These are phyloP conservation scores for Sciaenops ocellatus DNA, from an alignment of 2,797 vertebrate genomes.

Conservation along the genomic window DNA sequence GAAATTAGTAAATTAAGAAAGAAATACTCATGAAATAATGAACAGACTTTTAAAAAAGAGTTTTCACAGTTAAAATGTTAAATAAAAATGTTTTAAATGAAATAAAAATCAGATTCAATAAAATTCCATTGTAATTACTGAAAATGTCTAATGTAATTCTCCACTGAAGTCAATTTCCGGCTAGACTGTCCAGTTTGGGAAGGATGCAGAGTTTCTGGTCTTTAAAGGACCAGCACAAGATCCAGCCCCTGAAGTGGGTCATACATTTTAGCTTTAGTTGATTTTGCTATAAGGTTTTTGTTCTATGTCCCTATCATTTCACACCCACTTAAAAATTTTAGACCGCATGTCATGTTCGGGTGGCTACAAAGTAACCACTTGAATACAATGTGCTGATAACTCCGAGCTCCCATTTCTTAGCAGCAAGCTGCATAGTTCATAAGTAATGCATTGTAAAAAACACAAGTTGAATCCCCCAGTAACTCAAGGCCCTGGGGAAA, in stretches of 20 bases:
- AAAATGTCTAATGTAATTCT: background rate
- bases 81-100: too few relatives aligned
- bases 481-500: slow-evolving; percentile 55
- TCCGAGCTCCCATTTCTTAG: slow-evolving; percentile 37
- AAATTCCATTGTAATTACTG: too few relatives aligned
- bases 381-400: slow-evolving; percentile 49
- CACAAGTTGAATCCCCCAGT: slow-evolving; percentile 53
- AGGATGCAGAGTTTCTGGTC: background rate
- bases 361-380: slow-evolving; percentile 44
- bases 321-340: too few relatives aligned
- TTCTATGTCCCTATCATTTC: too few relatives aligned
- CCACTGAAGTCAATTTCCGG: background rate
- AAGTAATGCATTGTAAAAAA: slow-evolving; percentile 51
- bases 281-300: too few relatives aligned
- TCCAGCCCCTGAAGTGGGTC: slow-evolving; percentile 3
- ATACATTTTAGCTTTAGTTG: background rate
- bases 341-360: slow-evolving; percentile 21
- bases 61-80: too few relatives aligned
- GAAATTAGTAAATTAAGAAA: too few relatives aligned
- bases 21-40: too few relatives aligned
- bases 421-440: slow-evolving; percentile 57
- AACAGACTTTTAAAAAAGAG: too few relatives aligned
- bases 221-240: background rate
- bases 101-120: too few relatives aligned
- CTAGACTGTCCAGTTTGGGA: background rate